Evolutionary conservation across 2,888 invertebrate species (phyloP), one percentile per base, ranked within the genome.

Genomic region (Phorcus lineatus): DNA sequence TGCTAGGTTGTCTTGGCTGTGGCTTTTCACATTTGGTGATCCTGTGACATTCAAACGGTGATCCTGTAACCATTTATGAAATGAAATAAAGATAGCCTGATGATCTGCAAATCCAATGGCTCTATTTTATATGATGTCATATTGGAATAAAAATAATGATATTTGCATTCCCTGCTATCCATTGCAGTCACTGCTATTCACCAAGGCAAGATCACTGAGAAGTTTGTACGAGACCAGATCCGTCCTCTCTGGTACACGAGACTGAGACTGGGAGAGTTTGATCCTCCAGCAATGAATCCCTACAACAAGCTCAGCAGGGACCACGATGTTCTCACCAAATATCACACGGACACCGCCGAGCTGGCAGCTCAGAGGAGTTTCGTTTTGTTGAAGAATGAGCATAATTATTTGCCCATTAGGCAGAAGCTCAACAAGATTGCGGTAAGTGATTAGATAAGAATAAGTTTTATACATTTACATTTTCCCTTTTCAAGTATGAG

Each of bases 201-300:
- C 40, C 79, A 84, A 66, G 86, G 85, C 16, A 86, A 83, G 75
- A 53, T 88, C 40, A 82, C 82, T 0, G 86, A 88, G 74, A 70
- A 22, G 0, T 80, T 84, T 11, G 82, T 89, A 0, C 77, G 87
- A 31, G 86, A 86, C 47, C 77, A 84, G 62, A 87, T 85, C 1
- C 88, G 87, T 57, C 89, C 89, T 22, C 80, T 89, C 52, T 88
- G 89, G 81, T 86, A 88, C 75, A 89, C 89, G 16, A 82, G 90
- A 77, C 88, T 90, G 88, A 83, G 89, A 70, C 82, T 90, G 1
- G 90, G 90, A n/a, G 90, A 90, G 77, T 90, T 90, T 84, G 90
- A 90, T 74, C 90, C 90, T 0, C 85, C 84, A 16, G 79, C 78
- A 40, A 89, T 89, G 90, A 90, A 90, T 79, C 92, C 92, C 0